These are phyloP conservation scores for Apolygus lucorum DNA, from an alignment of 1,140 invertebrate species.

Conservation along the genomic window DNA sequence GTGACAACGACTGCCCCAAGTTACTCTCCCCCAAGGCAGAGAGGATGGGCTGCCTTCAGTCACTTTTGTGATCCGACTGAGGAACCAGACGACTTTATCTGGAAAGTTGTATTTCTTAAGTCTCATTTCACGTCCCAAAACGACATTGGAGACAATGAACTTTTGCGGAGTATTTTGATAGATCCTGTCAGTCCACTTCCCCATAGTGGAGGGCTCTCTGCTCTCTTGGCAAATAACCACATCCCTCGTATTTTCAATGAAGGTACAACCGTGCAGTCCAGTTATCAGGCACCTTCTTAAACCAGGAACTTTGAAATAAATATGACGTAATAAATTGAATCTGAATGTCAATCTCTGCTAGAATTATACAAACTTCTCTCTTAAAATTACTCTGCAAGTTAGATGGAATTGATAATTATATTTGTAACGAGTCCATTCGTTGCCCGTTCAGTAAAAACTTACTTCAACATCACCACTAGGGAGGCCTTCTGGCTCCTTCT, in stretches of 20 bases:
- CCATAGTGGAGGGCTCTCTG: constrained; percentile 77
- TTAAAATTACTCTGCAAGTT: constrained; percentile 76
- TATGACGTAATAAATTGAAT: constrained; percentile 87
- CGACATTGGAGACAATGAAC: constrained; percentile 86
- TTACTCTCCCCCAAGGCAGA: too few species aligned
- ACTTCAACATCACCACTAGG: constrained; percentile 84
- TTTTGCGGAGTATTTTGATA: constrained; percentile 88
- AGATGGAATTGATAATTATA: constrained; percentile 88
- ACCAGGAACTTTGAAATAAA: constrained; percentile 91
- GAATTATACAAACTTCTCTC: constrained; percentile 87
- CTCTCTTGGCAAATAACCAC: constrained; percentile 71
- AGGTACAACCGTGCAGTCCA: constrained; percentile 82
- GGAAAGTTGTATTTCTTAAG: constrained; percentile 90
- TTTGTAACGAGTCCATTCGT: constrained; percentile 82
- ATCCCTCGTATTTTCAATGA: constrained; percentile 82
- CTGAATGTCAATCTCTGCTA: constrained; percentile 81
- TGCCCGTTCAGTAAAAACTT: constrained; percentile 82
- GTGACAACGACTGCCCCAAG: too few species aligned
- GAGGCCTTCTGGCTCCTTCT: constrained; percentile 74
- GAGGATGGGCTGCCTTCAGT: too few species aligned
- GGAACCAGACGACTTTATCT: constrained; percentile 67
- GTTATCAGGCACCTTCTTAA: constrained; percentile 82
- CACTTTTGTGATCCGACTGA: too few species aligned
- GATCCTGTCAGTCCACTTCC: constrained; percentile 85
- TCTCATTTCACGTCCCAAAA: constrained; percentile 81